phyloP scores from a whole-genome alignment of 1,140 invertebrate genomes.

The Tribolium madens region DNA sequence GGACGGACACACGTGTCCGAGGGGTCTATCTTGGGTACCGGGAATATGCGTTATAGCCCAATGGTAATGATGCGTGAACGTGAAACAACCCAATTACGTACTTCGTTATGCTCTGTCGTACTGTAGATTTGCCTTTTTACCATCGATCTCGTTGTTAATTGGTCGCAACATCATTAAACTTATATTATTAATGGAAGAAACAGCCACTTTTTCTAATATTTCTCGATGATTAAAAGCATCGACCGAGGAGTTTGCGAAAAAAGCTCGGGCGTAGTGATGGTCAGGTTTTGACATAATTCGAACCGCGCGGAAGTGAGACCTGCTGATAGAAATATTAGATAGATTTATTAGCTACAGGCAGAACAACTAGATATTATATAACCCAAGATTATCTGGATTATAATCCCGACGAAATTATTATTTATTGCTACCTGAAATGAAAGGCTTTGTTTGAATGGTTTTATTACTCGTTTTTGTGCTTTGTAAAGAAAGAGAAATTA shows the following conservation, averaged over 20 bases:
- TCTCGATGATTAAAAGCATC: neutral
- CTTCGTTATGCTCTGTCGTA: slow-evolving; percentile 32
- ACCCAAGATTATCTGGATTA: neutral
- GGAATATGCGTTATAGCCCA: slow-evolving; percentile 32
- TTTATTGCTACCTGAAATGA: neutral
- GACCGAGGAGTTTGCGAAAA: neutral
- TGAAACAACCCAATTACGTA: slow-evolving; percentile 47
- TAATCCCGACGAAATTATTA: neutral
- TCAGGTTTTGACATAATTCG: neutral
- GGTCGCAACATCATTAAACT: slow-evolving; percentile 15
- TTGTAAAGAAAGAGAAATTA: neutral
- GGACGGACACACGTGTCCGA: slow-evolving; percentile 37
- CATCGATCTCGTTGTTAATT: slow-evolving; percentile 30
- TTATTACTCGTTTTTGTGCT: neutral
- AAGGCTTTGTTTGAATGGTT: neutral
- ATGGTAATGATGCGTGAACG: slow-evolving; percentile 48
- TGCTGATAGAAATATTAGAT: neutral
- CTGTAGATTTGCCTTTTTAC: slow-evolving; percentile 27
- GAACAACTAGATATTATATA: neutral
- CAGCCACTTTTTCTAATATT: neutral
- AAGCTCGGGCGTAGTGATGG: neutral
- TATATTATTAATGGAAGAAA: neutral
- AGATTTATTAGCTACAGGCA: neutral
- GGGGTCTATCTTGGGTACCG: slow-evolving; percentile 14
- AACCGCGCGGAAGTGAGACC: neutral